Conservation (phyloP, 2,113 vertebrate genomes). For the Glaucidium brasilianum region DNA sequence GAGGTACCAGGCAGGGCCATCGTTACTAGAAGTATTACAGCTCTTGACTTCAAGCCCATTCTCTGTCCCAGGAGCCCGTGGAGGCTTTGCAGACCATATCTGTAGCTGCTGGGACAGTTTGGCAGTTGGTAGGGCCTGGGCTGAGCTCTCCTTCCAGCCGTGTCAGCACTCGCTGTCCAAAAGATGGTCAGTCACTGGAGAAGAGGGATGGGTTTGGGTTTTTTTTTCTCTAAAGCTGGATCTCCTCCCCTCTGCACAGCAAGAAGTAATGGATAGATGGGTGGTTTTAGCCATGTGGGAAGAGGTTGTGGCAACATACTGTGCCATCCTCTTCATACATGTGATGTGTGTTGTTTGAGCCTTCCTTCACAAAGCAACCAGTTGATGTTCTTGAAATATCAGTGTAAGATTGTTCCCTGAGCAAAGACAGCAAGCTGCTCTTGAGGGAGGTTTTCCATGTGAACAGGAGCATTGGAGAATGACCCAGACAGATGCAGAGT, state of each 20-base stretch:
- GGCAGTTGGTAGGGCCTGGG: not conserved
- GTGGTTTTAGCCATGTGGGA: rapidly evolving
- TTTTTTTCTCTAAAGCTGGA: not conserved
- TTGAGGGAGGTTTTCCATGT: not conserved
- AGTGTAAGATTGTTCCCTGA: not conserved
- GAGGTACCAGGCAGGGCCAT: not conserved
- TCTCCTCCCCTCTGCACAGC: not conserved
- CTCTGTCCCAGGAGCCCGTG: not conserved
- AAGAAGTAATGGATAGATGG: not conserved
- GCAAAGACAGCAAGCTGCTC: not conserved
- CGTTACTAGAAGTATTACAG: rapidly evolving
- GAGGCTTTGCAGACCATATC: not conserved
- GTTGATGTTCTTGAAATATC: not conserved
- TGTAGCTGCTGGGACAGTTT: not conserved
- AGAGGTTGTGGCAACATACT: not conserved
- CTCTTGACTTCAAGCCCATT: not conserved
- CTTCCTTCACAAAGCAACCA: not conserved
- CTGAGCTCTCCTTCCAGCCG: not conserved
- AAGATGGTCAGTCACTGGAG: not conserved
- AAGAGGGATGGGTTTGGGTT: not conserved
- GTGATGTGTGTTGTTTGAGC: rapidly evolving
- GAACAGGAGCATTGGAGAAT: not conserved
- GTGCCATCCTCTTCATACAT: rapidly evolving
- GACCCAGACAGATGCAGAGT: not conserved
- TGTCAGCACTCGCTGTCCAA: not conserved